Evolutionary conservation across 1,140 invertebrate genomes (phyloP).

Genomic region (Zaprionus kolodkinae): DNA sequence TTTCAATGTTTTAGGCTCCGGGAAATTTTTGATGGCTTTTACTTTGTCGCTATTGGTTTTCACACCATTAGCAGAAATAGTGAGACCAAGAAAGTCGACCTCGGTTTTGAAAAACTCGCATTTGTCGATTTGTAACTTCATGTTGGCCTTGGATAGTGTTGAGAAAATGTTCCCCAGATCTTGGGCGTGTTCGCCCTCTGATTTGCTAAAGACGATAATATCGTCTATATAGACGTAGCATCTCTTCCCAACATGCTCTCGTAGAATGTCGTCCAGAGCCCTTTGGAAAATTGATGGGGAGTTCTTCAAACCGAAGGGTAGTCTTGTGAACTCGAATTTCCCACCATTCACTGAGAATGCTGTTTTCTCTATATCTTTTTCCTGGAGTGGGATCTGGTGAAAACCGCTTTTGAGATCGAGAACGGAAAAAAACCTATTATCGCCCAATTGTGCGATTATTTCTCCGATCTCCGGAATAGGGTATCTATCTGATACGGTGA

Average conservation of each 20-base stretch:
- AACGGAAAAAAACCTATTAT: background rate
- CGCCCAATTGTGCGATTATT: constrained; percentile 1
- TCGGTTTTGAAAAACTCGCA: constrained; percentile 8
- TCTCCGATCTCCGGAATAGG: background rate
- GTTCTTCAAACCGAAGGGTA: constrained; percentile 4
- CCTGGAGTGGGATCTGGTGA: background rate
- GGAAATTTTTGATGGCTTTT: background rate
- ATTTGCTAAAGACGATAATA: background rate
- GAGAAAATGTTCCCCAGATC: background rate
- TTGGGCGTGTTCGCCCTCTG: background rate
- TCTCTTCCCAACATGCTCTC: background rate
- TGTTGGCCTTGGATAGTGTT: background rate
- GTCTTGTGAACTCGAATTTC: background rate
- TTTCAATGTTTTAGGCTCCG: background rate
- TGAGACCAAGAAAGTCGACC: constrained; percentile 3
- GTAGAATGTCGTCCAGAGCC: background rate
- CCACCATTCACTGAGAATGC: constrained; percentile 9
- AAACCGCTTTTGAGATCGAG: constrained; percentile 9
- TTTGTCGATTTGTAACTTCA: constrained; percentile 3
- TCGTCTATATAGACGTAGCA: constrained; percentile 10
- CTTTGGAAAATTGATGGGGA: constrained; percentile 1
- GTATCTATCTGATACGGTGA: background rate
- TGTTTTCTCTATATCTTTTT: constrained; percentile 8
- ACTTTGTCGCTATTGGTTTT: constrained; percentile 1
- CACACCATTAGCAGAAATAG: background rate